phyloP scores from a whole-genome alignment of 2,113 vertebrate species.

The Amphiprion ocellaris region DNA sequence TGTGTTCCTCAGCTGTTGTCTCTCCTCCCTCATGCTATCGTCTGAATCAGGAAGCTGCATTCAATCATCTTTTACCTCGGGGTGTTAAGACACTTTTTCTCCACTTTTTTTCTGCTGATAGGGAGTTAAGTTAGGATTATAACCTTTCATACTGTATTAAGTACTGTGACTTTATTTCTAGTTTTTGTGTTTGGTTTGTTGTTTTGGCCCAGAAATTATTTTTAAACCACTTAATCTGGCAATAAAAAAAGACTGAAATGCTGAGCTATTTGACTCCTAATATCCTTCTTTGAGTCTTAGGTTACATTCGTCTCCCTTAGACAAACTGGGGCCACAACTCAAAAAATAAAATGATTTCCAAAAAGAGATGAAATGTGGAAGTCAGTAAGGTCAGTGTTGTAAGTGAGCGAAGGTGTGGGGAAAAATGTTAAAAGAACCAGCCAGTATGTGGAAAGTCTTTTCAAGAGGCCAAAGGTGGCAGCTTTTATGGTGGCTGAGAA shows the following conservation, averaged over 20 bases:
- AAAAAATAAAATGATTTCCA: too few species aligned
- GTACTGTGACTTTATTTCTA: not conserved
- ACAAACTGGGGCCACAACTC: too few species aligned
- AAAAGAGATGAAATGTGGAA: too few species aligned
- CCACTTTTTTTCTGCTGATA: not conserved
- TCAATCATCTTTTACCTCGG: not conserved
- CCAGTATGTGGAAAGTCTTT: not conserved
- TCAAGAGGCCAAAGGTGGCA: not conserved
- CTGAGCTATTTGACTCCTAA: too few species aligned
- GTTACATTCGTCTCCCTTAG: too few species aligned
- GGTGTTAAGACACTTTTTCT: not conserved
- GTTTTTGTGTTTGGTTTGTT: not conserved
- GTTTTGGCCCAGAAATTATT: not conserved
- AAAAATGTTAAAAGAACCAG: not conserved
- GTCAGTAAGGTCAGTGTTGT: too few species aligned
- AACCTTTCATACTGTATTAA: not conserved
- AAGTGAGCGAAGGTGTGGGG: not conserved
- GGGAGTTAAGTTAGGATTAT: not conserved
- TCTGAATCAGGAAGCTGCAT: not conserved
- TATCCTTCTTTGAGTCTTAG: too few species aligned
- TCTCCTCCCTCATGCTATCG: not conserved
- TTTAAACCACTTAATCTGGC: not conserved
- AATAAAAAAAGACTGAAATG: too few species aligned
- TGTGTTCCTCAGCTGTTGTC: not conserved
- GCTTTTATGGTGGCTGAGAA: not conserved